phyloP scores from a whole-genome alignment of 1,140 invertebrate species.

The Drosophila prosaltans region DNA sequence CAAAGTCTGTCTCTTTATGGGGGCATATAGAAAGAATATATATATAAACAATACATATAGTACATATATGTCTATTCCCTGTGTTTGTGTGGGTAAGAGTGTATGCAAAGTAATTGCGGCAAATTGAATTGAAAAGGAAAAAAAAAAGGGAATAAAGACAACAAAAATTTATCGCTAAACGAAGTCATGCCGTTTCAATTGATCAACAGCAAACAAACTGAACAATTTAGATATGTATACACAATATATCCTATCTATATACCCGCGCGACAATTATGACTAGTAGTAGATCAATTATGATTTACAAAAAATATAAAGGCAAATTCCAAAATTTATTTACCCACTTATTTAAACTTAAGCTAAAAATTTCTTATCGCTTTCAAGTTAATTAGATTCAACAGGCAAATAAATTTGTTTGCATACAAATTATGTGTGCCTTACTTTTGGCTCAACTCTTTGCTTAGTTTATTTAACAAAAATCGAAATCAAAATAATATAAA shows the following conservation, averaged over 20 bases:
- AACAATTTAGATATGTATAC: conserved; percentile 29
- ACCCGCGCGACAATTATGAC: conserved; percentile 35
- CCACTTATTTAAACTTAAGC: conserved; percentile 4
- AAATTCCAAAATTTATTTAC: conserved; percentile 9
- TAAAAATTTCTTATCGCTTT: neutral
- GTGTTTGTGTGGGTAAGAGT: neutral
- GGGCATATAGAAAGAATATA: neutral
- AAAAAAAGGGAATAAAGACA: conserved; percentile 14
- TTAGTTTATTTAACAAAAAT: conserved; percentile 35
- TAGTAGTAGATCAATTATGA: conserved; percentile 39
- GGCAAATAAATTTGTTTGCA: conserved; percentile 66
- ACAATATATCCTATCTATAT: conserved; percentile 17
- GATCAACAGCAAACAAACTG: conserved; percentile 39
- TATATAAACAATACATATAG: neutral
- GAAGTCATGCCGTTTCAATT: conserved; percentile 80
- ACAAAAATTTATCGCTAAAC: conserved; percentile 73
- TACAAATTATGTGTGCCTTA: conserved; percentile 62
- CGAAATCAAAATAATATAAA: conserved; percentile 51
- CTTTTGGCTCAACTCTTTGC: conserved; percentile 31
- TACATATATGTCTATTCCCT: no score
- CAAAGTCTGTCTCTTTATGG: conserved; percentile 32
- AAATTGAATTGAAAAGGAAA: conserved; percentile 70
- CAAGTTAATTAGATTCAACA: conserved; percentile 48
- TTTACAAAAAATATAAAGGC: neutral
- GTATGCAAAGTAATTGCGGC: conserved; percentile 78